Percentiles rank a stretch among this genome's conserved stretches.
phyloP scores from a whole-genome alignment of 2,888 invertebrate species.

The Tinea trinotella region DNA sequence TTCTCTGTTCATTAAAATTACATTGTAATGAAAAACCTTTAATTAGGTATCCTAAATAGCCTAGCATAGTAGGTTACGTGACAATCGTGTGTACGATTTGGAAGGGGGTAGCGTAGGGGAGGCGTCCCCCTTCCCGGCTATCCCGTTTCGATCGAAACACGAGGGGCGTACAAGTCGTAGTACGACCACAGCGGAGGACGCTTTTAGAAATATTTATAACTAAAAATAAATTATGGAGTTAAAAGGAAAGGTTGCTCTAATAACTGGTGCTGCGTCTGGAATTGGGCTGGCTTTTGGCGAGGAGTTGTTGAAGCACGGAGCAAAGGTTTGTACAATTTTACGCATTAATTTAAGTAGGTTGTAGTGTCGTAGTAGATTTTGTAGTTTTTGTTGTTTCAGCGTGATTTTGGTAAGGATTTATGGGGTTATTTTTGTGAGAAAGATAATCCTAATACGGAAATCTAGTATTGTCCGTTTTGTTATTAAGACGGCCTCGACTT shows the following conservation, averaged over 20 bases:
- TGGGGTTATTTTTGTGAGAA: too few relatives aligned
- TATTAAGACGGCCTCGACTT: too few relatives aligned
- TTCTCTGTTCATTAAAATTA: too few relatives aligned
- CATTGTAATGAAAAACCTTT: too few relatives aligned
- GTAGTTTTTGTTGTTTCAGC: too few relatives aligned
- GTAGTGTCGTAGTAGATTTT: too few relatives aligned
- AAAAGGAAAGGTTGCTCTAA: slow-evolving; percentile 80
- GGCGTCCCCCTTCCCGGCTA: slow-evolving; percentile 25
- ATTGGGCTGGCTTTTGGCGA: slow-evolving; percentile 81
- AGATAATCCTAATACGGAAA: too few relatives aligned
- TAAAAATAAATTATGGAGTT: slow-evolving; percentile 73
- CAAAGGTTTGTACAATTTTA: slow-evolving; percentile 74
- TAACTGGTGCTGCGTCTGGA: slow-evolving; percentile 82
- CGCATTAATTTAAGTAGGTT: not conserved
- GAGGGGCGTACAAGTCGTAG: not conserved
- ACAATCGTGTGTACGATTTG: slow-evolving; percentile 59
- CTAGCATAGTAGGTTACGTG: slow-evolving; percentile 50
- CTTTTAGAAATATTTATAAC: not conserved
- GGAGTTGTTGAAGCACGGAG: slow-evolving; percentile 80
- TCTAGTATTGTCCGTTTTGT: too few relatives aligned
- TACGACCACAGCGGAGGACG: slow-evolving; percentile 8
- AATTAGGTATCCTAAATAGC: slow-evolving; percentile 47
- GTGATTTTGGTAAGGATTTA: too few relatives aligned
- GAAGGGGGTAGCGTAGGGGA: not conserved
- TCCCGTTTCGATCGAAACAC: slow-evolving; percentile 50